Evolutionary conservation across 1,140 invertebrate species (phyloP).

Genomic region (Drosophila micromelanica): DNA sequence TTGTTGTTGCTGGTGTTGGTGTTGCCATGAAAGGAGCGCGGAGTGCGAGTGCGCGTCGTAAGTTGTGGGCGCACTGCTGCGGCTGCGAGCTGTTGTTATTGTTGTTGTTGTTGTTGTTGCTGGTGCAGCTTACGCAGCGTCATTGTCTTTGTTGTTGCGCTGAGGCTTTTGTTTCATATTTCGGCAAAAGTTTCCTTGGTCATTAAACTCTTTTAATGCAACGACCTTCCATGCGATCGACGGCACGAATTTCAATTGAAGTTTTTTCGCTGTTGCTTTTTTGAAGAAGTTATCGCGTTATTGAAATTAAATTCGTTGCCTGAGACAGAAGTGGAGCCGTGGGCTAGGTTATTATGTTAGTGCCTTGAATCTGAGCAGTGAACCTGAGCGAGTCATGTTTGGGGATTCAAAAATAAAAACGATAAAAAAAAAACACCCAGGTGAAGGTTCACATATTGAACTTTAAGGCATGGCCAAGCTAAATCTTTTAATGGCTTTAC

Average conservation of each 20-base stretch:
- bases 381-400: slow-evolving; percentile 35
- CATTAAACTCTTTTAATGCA: slow-evolving; percentile 82
- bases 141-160: slow-evolving; percentile 30
- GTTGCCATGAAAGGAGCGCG: slow-evolving; percentile 74
- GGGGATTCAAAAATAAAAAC: neutral
- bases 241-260: slow-evolving; percentile 75
- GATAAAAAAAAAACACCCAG: slow-evolving; percentile 1
- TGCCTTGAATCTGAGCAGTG: slow-evolving; percentile 70
- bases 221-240: slow-evolving; percentile 78
- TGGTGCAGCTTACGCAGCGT: slow-evolving; percentile 60
- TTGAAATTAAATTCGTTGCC: slow-evolving; percentile 36
- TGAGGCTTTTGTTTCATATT: slow-evolving; percentile 76
- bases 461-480: slow-evolving; percentile 34
- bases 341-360: slow-evolving; percentile 49
- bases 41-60: slow-evolving; percentile 34
- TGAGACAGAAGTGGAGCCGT: slow-evolving; percentile 25
- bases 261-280: slow-evolving; percentile 45
- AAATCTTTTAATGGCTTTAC: slow-evolving; percentile 3
- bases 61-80: slow-evolving; percentile 38
- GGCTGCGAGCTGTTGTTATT: slow-evolving; percentile 3
- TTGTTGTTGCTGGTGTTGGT: slow-evolving; percentile 4
- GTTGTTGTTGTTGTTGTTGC: slow-evolving; percentile 27
- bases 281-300: slow-evolving; percentile 43
- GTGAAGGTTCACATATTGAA: slow-evolving; percentile 44
- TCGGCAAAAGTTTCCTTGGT: slow-evolving; percentile 81